A percentile compares a stretch with the other conserved stretches of the same genome.
phyloP scores from a whole-genome alignment of 2,888 invertebrate genomes.

The Ochropleura plecta region DNA sequence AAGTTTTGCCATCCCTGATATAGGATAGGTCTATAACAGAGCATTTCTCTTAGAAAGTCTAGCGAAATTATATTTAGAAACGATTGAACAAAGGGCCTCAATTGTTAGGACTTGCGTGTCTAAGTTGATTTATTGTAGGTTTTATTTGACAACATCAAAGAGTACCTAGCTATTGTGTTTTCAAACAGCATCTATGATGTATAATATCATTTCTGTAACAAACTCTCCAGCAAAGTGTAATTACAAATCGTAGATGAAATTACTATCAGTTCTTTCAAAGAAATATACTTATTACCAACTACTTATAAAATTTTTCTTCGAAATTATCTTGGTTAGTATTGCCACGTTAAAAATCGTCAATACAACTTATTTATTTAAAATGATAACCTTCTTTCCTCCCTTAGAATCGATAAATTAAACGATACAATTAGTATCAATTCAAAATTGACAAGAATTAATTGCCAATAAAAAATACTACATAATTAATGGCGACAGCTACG shows the following conservation, averaged over 20 bases:
- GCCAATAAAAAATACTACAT: conserved; percentile 11
- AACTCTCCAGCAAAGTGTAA: too few species aligned
- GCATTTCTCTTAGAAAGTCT: conserved; percentile 61
- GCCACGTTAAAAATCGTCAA: too few species aligned
- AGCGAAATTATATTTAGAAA: conserved; percentile 36
- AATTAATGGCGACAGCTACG: conserved; percentile 1
- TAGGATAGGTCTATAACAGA: conserved; percentile 11
- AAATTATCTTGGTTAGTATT: too few species aligned
- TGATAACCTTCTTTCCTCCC: not conserved
- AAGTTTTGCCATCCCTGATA: too few species aligned
- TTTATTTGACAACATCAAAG: conserved; percentile 31
- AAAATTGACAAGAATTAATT: conserved; percentile 25
- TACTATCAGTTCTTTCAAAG: too few species aligned
- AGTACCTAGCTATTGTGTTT: not conserved
- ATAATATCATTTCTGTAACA: too few species aligned
- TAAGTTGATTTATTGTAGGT: conserved; percentile 35
- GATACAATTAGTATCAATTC: not conserved
- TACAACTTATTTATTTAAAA: not conserved
- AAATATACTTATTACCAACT: too few species aligned
- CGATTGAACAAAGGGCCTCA: conserved; percentile 42
- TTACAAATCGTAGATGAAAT: too few species aligned
- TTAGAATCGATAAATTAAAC: conserved; percentile 5
- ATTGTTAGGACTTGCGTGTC: conserved; percentile 11
- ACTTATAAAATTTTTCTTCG: too few species aligned
- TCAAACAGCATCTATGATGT: not conserved